Percentiles rank a stretch among this genome's conserved stretches.
These are phyloP conservation scores for Halyomorpha halys DNA, from an alignment of 1,140 invertebrate species.

Conservation along the genomic window DNA sequence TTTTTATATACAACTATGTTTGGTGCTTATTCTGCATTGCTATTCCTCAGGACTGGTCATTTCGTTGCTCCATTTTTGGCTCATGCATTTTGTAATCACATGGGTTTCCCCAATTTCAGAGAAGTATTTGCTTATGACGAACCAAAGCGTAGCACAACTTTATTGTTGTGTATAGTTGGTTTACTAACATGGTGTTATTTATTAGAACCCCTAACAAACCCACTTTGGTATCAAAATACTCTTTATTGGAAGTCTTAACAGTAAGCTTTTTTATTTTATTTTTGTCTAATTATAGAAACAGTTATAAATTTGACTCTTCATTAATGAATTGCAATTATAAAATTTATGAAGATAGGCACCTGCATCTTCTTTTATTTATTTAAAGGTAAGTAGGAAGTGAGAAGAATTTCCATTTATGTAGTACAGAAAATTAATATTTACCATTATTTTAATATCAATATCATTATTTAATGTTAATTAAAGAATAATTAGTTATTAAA, in stretches of 20 bases:
- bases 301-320: not conserved
- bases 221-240: slow-evolving; percentile 47
- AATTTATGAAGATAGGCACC: too few species aligned
- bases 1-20: slow-evolving; percentile 85
- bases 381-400: too few species aligned
- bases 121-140: slow-evolving; percentile 60
- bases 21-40: slow-evolving; percentile 83
- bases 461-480: too few species aligned
- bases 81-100: slow-evolving; percentile 91
- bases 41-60: slow-evolving; percentile 78
- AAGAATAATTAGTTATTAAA: too few species aligned
- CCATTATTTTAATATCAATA: too few species aligned
- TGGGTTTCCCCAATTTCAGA: slow-evolving; percentile 84
- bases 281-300: not conserved
- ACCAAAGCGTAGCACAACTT: slow-evolving; percentile 48
- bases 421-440: too few species aligned
- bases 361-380: too few species aligned
- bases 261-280: not conserved
- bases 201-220: slow-evolving; percentile 66
- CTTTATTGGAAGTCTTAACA: slow-evolving; percentile 23
- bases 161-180: slow-evolving; percentile 63
- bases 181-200: slow-evolving; percentile 66
- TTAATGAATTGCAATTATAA: too few species aligned
- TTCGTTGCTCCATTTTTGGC: slow-evolving; percentile 76
- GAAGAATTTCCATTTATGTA: too few species aligned